Percentiles rank a stretch among this genome's conserved stretches.
These are phyloP conservation scores for Holacanthella duospinosa DNA, from an alignment of 2,888 invertebrate species.

Conservation along the genomic window DNA sequence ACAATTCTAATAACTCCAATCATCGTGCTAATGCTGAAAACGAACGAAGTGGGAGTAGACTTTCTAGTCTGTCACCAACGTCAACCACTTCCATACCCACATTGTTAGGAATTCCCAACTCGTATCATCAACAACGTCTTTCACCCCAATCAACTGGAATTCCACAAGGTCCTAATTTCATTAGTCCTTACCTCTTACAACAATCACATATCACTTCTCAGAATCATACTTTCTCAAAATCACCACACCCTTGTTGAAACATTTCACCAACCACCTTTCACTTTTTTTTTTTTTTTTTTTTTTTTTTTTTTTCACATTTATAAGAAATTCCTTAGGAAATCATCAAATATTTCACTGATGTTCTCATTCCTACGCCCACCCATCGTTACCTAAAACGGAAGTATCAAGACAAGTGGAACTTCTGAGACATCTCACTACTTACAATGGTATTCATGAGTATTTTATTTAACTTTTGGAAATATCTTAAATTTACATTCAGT, in stretches of 20 bases:
- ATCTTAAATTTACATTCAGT: too few relatives aligned
- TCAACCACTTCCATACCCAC: constrained; percentile 10
- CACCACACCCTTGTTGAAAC: background rate
- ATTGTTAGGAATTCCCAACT: constrained; percentile 14
- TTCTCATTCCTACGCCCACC: too few relatives aligned
- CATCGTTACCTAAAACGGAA: too few relatives aligned
- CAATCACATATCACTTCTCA: constrained; percentile 15
- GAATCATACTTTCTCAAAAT: background rate
- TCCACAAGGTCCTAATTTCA: constrained; percentile 20
- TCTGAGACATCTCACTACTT: too few relatives aligned
- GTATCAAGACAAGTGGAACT: too few relatives aligned
- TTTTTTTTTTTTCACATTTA: too few relatives aligned
- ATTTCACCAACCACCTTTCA: too few relatives aligned
- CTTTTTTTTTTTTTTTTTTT: too few relatives aligned
- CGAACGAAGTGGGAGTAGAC: background rate
- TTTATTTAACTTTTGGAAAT: too few relatives aligned
- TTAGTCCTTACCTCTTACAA: constrained; percentile 30
- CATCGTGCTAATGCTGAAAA: background rate
- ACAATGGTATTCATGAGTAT: too few relatives aligned
- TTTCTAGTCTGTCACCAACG: constrained; percentile 12
- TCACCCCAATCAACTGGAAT: constrained; percentile 4
- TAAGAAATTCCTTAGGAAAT: too few relatives aligned
- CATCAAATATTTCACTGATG: too few relatives aligned
- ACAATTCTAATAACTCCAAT: constrained; percentile 3
- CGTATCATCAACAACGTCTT: constrained; percentile 9